Evolutionary conservation across 1,140 invertebrate species (phyloP).

Genomic region (Temnothorax nylanderi): DNA sequence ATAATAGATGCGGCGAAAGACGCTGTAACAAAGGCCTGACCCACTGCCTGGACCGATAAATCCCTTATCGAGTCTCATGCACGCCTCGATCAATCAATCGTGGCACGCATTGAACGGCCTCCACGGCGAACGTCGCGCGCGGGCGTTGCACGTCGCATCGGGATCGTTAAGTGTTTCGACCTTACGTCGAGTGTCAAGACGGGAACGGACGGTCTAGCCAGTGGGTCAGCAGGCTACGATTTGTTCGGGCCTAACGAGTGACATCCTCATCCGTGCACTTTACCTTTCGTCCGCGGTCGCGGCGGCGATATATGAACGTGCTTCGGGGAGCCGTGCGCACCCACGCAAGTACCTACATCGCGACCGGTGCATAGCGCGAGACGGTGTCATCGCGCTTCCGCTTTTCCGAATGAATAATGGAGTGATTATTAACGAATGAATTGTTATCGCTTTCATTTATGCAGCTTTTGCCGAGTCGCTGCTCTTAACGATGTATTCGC

Average conservation of each 20-base stretch:
- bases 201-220: conserved; percentile 45
- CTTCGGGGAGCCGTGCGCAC: not conserved
- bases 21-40: not conserved
- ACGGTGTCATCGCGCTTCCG: not conserved
- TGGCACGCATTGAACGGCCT: not conserved
- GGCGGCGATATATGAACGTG: not conserved
- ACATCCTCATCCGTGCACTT: conserved; percentile 67
- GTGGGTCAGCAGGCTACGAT: conserved; percentile 72
- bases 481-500: not conserved
- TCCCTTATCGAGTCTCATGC: not conserved
- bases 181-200: conserved; percentile 71
- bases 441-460: not conserved
- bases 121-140: not conserved
- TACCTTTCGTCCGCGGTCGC: conserved; percentile 46
- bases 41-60: not conserved
- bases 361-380: too few relatives aligned
- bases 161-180: conserved; percentile 74
- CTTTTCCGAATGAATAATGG: not conserved
- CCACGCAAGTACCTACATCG: conserved; percentile 7
- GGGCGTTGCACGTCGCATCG: conserved; percentile 32
- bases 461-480: not conserved
- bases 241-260: conserved; percentile 69
- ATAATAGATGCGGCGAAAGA: not conserved
- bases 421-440: conserved; percentile 9
- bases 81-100: conserved; percentile 27